Evolutionary conservation across 2,888 invertebrate genomes (phyloP), one percentile per base, ranked within the genome.

Genomic region (Drosophila aldrichi): DNA sequence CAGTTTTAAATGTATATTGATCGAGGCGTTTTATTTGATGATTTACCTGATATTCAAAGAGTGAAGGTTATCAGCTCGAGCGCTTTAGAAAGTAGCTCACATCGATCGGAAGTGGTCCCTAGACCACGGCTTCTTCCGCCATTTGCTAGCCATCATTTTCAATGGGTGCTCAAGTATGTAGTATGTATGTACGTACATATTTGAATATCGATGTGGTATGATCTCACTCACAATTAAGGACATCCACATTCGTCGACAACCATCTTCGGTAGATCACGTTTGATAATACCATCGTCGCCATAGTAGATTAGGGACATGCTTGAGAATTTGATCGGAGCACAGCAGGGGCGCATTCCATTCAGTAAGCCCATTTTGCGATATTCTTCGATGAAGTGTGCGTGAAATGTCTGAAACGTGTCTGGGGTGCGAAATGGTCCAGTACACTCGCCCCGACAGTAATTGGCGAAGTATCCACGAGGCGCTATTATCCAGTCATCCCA

Each of bases 401-500:
- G 97, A 94, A 97, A 97, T 91, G 96, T 97, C 92, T 96, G 95
- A 94, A 96, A 97, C 66, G 97, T 96, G 92, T 96, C 96, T 34
- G 96, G 96, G 52, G 96, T 96, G 67, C 96, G 95, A 90, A 95
- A 96, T 10, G 95, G 94, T 48, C 96, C 96, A 29, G 94, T 94
- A 93, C 98, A 98, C 91, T 97, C 97, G 79, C 98, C 98, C 90
- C 97, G 95, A 94, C 98, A 98, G 93, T 97, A 98, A 93, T 98
- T 98, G 69, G 98, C 98, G 93, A 96, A 97, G 94, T 98, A 98
- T 83, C 98, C 97, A 90, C 96, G 95, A 34, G 97, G 97, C 79
- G 97, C 96, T 84, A 97, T 97, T 91, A 98, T 97, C 97, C 97
- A 98, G 94, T 98, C 97, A 93, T 97, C 97, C 98, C 98, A 98